phyloP scores from a whole-genome alignment of 2,797 vertebrate species.

The Xyrichtys novacula region DNA sequence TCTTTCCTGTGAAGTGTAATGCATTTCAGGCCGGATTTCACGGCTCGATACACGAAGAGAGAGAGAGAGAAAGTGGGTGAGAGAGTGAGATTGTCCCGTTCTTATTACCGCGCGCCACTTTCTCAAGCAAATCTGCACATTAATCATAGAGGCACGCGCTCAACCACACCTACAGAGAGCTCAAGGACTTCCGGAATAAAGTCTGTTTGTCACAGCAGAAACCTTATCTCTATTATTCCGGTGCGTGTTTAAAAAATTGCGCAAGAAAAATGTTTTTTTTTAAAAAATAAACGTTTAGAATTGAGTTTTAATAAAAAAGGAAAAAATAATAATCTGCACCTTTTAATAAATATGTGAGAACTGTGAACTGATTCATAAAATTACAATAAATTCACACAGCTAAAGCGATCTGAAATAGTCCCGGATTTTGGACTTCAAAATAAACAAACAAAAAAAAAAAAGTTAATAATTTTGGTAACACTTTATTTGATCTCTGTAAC shows the following conservation, averaged over 20 bases:
- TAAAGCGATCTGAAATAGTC: no score
- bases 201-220: conserved; percentile 55
- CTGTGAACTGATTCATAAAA: no score
- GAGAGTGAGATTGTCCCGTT: conserved; percentile 90
- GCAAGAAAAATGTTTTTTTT: not conserved
- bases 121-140: conserved; percentile 95
- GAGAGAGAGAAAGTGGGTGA: conserved; percentile 48
- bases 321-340: no score
- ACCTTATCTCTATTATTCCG: conserved; percentile 53
- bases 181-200: conserved; percentile 73
- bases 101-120: conserved; percentile 92
- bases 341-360: no score
- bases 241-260: not conserved
- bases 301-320: no score
- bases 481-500: no score
- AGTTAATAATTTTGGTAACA: no score
- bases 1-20: conserved; percentile 94
- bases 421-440: no score
- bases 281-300: no score
- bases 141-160: conserved; percentile 90
- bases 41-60: conserved; percentile 89
- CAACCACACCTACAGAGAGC: conserved; percentile 75
- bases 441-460: no score
- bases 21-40: conserved; percentile 95
- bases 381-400: no score